Conservation (phyloP, 1,140 invertebrate genomes). For the Sarcophaga peregrina region DNA sequence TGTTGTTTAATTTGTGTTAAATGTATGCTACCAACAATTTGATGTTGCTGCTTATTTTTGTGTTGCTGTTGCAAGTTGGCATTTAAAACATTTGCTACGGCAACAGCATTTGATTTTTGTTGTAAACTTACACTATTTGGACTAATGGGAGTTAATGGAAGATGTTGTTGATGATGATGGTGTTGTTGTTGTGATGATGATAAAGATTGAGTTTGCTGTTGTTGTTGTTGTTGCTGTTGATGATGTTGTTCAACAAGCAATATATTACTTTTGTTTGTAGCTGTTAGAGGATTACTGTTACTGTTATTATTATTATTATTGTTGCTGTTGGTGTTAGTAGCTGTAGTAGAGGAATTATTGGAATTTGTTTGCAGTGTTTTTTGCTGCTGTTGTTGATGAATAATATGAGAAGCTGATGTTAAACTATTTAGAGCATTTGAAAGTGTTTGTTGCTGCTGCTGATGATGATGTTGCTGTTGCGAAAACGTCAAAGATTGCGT, state of each 20-base stretch:
- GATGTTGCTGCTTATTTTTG: conserved; percentile 40
- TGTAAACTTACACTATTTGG: conserved; percentile 61
- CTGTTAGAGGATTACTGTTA: conserved; percentile 26
- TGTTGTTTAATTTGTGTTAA: conserved; percentile 43
- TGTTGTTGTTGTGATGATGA: conserved; percentile 47
- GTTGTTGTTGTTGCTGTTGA: conserved; percentile 53
- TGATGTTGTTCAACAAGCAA: conserved; percentile 45
- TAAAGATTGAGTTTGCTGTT: conserved; percentile 55
- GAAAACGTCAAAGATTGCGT: conserved; percentile 61
- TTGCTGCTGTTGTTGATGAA: conserved; percentile 37
- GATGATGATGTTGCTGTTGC: conserved; percentile 45
- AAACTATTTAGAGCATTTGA: conserved; percentile 33
- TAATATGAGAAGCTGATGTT: conserved; percentile 36
- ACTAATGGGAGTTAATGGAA: conserved; percentile 56
- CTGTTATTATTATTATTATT: conserved; percentile 52
- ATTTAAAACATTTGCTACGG: conserved; percentile 39
- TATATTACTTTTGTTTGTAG: conserved; percentile 48
- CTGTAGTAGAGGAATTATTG: neutral
- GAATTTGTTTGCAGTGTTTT: conserved; percentile 32
- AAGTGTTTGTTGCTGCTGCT: conserved; percentile 44
- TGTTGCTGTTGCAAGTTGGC: conserved; percentile 49
- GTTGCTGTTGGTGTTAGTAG: conserved; percentile 44
- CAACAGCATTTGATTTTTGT: conserved; percentile 47
- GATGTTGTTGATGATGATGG: conserved; percentile 46
- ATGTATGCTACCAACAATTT: conserved; percentile 49